Evolutionary conservation across 2,888 invertebrate genomes (phyloP), one percentile per base, ranked within the genome.

Genomic region (Cryptocephalus moraei): DNA sequence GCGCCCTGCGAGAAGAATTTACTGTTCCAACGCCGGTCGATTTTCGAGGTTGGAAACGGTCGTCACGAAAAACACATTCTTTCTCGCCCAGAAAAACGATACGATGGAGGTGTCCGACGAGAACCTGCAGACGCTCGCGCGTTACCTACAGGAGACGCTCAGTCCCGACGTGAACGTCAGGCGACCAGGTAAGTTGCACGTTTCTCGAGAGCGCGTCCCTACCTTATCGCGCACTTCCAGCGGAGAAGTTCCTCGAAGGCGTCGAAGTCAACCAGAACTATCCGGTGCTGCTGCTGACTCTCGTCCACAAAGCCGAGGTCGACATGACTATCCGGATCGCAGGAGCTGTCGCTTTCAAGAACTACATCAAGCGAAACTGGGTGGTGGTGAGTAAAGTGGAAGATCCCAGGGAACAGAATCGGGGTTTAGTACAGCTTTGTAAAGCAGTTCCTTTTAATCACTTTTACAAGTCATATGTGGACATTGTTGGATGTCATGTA

Each of bases 301-400:
- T 96, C 9, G 82, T 97, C 48, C 89, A 91, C 61, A 91, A 89
- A 60, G 76, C 84, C 40, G 83, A 84, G 54, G 75, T 87, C 39
- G 88, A 91, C 54, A 73, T 85, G 64, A 87, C 86, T 1, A 86
- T 94, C 48, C 75, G 94, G 54, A 79, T 93, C 36, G 89, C 93
- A 8, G 91, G 93, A 14, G 88, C 96, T 9, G 86, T 99, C 50
- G 88, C 90, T 0, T 93, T 99, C 65, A 99, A 99, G 68, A 99
- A 99, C 68, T 96, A 86, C 66, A 82, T 96, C 14, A 96, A 95
- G 70, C 76, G 94, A 45, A 94, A 97, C 71, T 99, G 99, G 99
- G 80, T 81, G 62, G 78, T 85, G 63, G 90, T 89, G 73, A 75
- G 81, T 22, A 6, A 22, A 22, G 3, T 4, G 22, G 22, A 22